Evolutionary conservation across 2,888 invertebrate genomes (phyloP), one percentile per base, ranked within the genome.

Genomic region (Tetragnatha montana): DNA sequence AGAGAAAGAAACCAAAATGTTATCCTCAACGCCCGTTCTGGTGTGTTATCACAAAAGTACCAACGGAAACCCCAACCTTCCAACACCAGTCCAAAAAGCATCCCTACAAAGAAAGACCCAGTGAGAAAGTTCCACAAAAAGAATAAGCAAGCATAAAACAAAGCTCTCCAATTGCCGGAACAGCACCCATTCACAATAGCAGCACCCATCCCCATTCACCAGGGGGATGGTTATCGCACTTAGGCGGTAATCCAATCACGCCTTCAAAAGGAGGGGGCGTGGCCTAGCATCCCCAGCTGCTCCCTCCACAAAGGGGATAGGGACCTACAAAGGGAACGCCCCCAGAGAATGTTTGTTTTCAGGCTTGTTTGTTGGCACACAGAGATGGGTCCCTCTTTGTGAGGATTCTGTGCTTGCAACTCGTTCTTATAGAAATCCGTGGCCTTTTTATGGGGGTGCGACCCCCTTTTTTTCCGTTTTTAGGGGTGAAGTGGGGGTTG

Each of bases 201-300:
- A 35, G 35, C 35, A 35, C 35, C 35, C 35, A 35, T 35, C 35
- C n/a, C 17, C 81, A 21, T 73, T n/a, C n/a, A 76, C 14, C 76
- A 76, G 21, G 10, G 74, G 80, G 81, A 82, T 81, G 81, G 69
- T 87, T 87, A 87, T 87, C 81, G 50, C 60, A 71, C 68, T 81
- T 75, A 68, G 19, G 47, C 35, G 81, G 88, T 89, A 89, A 89
- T 89, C 89, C 89, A 89, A 89, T 89, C 89, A 89, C 73, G 50
- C 14, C 35, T 88, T 78, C 49, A 88, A 88, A 80, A 22, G 83
- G 84, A 88, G 87, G 87, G 71, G 70, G 88, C n/a, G 22, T 84
- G 51, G 50, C 68, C 49, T 60, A 79, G 83, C 76, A 69, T 47
- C 84, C 50, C 79, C 68, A 84, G 75, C 88, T 84, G 88, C 88